Evolutionary conservation across 2,113 vertebrate genomes (phyloP).

Genomic region (Mola mola): DNA sequence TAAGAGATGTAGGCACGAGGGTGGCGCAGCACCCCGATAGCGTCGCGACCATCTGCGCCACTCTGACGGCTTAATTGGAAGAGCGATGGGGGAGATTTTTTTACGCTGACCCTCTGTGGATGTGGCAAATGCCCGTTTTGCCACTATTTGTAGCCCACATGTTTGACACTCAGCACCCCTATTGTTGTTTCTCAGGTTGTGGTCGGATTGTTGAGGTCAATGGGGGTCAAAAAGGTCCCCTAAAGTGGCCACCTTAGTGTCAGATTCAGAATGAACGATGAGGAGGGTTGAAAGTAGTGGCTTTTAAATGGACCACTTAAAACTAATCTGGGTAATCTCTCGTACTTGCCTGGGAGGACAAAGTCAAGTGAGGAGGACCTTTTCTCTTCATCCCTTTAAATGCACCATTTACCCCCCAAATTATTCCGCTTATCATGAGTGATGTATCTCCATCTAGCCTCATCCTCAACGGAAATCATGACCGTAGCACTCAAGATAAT

Average conservation of each 20-base stretch:
- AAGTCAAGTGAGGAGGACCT: not conserved
- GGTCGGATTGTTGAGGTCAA: slow-evolving; percentile 51
- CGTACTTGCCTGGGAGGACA: not conserved
- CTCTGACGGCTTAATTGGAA: slow-evolving; percentile 76
- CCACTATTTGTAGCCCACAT: slow-evolving; percentile 36
- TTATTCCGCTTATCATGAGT: too few relatives aligned
- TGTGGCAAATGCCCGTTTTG: slow-evolving; percentile 53
- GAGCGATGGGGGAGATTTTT: slow-evolving; percentile 61
- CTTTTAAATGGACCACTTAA: slow-evolving; percentile 34
- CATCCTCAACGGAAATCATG: too few relatives aligned
- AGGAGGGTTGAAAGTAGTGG: slow-evolving; percentile 10
- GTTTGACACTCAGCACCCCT: slow-evolving; percentile 17
- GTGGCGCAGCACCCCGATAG: slow-evolving; percentile 61
- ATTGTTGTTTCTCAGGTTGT: slow-evolving; percentile 31
- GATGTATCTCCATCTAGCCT: too few relatives aligned
- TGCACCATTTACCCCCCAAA: not conserved
- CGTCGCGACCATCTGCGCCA: slow-evolving; percentile 61
- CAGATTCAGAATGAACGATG: slow-evolving; percentile 49
- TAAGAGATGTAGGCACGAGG: slow-evolving; percentile 60
- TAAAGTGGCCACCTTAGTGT: slow-evolving; percentile 36
- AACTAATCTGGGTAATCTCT: slow-evolving; percentile 5
- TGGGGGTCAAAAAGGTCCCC: slow-evolving; percentile 53
- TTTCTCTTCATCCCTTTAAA: not conserved
- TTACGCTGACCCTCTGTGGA: slow-evolving; percentile 47
- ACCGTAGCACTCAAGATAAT: too few relatives aligned